phyloP scores from a whole-genome alignment of 2,113 vertebrate species.

The Mystacornis crossleyi region DNA sequence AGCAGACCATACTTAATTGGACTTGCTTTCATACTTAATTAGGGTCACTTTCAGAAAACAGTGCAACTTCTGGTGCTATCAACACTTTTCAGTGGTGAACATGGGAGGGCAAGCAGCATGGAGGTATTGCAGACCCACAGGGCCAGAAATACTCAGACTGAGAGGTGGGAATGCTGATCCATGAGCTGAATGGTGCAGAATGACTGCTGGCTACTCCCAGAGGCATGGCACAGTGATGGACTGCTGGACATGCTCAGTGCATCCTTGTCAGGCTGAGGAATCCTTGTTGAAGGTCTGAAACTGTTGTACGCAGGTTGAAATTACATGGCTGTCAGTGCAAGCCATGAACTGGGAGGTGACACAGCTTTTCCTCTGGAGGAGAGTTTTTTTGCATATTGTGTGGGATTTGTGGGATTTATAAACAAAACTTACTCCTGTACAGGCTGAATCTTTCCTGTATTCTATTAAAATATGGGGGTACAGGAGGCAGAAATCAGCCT shows the following conservation, averaged over 20 bases:
- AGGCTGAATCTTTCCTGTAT: neutral
- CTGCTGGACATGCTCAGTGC: neutral
- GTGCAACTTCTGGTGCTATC: neutral
- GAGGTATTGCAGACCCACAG: neutral
- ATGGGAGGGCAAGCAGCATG: neutral
- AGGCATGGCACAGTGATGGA: neutral
- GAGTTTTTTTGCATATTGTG: neutral
- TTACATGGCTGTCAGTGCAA: neutral
- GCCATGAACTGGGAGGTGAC: neutral
- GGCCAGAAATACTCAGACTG: neutral
- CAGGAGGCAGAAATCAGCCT: neutral
- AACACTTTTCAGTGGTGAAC: neutral
- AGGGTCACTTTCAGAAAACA: neutral
- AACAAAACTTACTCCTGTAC: neutral
- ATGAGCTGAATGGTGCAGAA: neutral
- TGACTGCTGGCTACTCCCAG: neutral
- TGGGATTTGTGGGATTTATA: neutral
- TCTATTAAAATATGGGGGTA: neutral
- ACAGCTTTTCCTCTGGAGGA: neutral
- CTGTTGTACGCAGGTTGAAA: neutral
- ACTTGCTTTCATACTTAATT: neutral
- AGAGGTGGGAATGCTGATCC: neutral
- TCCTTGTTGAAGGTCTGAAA: neutral
- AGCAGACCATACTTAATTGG: neutral
- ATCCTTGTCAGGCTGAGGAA: neutral